A percentile compares a stretch with the other conserved stretches of the same genome.
These are phyloP conservation scores for Heliothis virescens DNA, from an alignment of 1,140 invertebrate genomes.

Conservation along the genomic window DNA sequence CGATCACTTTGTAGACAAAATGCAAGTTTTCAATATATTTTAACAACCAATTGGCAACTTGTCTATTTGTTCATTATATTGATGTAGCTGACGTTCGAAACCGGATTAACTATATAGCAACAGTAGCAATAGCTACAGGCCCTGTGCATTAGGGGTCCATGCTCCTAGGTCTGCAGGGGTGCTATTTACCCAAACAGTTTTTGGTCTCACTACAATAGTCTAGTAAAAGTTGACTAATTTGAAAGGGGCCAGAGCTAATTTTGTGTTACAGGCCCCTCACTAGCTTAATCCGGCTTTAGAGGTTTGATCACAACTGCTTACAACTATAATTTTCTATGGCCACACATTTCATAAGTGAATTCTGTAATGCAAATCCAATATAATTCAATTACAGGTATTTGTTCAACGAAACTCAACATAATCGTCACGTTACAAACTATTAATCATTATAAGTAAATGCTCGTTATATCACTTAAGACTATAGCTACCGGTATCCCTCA, in stretches of 20 bases:
- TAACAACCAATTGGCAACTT: constrained; percentile 51
- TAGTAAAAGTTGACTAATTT: too few relatives aligned
- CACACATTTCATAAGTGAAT: constrained; percentile 48
- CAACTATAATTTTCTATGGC: constrained; percentile 47
- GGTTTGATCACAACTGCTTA: constrained; percentile 37
- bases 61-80: constrained; percentile 51
- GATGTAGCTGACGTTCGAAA: constrained; percentile 25
- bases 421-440: constrained; percentile 36
- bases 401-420: constrained; percentile 43
- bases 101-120: too few relatives aligned
- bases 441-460: constrained; percentile 39
- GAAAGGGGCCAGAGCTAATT: too few relatives aligned
- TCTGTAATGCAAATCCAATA: constrained; percentile 34
- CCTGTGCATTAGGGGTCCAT: too few relatives aligned
- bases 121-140: too few relatives aligned
- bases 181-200: too few relatives aligned
- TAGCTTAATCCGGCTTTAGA: background rate
- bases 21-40: constrained; percentile 55
- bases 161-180: too few relatives aligned
- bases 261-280: too few relatives aligned
- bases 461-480: constrained; percentile 44
- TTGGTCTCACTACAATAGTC: too few relatives aligned
- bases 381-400: constrained; percentile 14
- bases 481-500: constrained; percentile 43
- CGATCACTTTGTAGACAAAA: constrained; percentile 66